A percentile compares a stretch with the other conserved stretches of the same genome.
phyloP scores from a whole-genome alignment of 2,797 vertebrate species.

The Hippocampus kuda region DNA sequence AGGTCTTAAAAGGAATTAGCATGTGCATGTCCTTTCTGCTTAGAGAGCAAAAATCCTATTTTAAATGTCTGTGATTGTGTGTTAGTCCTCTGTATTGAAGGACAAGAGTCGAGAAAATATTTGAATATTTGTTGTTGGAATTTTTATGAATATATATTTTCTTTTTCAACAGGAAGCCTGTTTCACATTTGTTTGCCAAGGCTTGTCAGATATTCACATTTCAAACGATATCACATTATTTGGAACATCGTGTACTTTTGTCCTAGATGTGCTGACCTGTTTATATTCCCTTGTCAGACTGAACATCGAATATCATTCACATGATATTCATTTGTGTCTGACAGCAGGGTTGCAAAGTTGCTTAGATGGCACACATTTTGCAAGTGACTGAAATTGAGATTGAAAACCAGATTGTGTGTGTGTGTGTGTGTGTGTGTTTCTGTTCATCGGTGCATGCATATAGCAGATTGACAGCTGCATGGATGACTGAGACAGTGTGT shows the following conservation, averaged over 20 bases:
- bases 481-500: not conserved
- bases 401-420: not conserved
- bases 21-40: no score
- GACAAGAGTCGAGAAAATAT: no score
- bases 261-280: not conserved
- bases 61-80: no score
- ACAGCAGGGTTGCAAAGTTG: constrained; percentile 16
- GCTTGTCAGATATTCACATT: not conserved
- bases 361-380: not conserved
- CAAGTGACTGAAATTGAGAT: no score
- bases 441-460: no score
- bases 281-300: not conserved
- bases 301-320: not conserved
- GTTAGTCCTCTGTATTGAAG: no score
- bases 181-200: no score
- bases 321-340: constrained; percentile 35
- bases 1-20: no score
- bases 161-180: no score
- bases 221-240: not conserved
- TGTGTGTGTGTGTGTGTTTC: not conserved
- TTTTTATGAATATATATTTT: no score
- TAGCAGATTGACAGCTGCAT: constrained; percentile 4
- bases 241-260: not conserved
- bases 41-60: no score
- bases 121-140: no score